Evolutionary conservation across 2,797 vertebrate genomes (phyloP), one percentile per base, ranked within the genome.

Genomic region (Acanthurus leucopareius): DNA sequence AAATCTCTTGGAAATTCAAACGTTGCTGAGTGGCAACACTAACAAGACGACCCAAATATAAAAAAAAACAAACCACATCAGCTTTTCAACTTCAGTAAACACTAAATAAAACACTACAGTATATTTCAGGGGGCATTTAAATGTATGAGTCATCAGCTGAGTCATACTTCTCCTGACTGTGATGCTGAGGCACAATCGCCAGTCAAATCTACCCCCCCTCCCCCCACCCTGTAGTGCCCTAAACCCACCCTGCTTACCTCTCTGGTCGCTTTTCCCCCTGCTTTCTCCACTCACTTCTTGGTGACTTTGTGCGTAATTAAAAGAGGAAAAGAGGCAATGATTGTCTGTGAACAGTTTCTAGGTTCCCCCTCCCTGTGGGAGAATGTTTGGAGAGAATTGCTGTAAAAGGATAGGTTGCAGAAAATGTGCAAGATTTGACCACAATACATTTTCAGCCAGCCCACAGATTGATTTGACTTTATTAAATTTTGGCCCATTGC

Each of bases 61-160:
- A 74, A 77, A 49, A 84, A 70, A 74, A 70, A 77, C 35, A 53
- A 44, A 71, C 66, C 20, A 51, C 60, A 61, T 82, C 70, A 81
- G 79, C 68, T 78, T 84, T 86, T 88, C n/a, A 73, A 56, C 74
- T 75, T 83, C 44, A 78, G 10, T 16, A 69, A 82, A 57, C 68
- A 51, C 72, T 80, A 73, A 80, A 85, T 91, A 86, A 85, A 87
- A 88, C 81, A 85, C 56, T 69, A 80, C 75, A 32, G 59, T 84
- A 72, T 77, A 65, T 80, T 86, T 89, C 44, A 1, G 77, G 77
- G 79, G 75, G 61, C 71, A 84, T 89, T 86, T 79, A 71, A 64
- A 77, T 65, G 66, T 49, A 74, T 91, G 89, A 91, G 73, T 92
- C 89, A 90, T 86, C 79, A 49, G 78, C 77, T 92, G 88, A 91